Base-by-base conservation (phyloP, 2,797 vertebrate species). In the Hippocampus kuda region DNA sequence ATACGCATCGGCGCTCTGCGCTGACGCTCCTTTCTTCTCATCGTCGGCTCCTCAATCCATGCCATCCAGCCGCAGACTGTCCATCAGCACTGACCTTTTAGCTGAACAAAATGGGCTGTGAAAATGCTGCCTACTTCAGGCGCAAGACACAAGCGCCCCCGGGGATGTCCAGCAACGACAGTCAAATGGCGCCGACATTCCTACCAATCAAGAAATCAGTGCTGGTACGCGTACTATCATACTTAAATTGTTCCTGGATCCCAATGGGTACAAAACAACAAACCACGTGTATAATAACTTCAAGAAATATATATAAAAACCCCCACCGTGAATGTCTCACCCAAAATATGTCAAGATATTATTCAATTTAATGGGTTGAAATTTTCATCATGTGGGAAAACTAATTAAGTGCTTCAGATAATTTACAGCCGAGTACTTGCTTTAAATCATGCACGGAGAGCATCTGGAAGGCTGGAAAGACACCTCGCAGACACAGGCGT, bases 331-430 rank as follows among this genome's bases (percentile, higher is more conserved):
- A 64, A 69, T 53, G 64, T 70, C 56, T 74, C 75, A 80, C 78
- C 22, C 80, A 76, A 65, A 74, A 57, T 71, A 72, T 34, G 3
- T 65, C 76, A 82, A 82, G 74, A 85, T 80, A 85, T 84, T 84
- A 76, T 75, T 69, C 79, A 82, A 77, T 85, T 83, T 57, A 71
- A 73, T 73, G 60, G 42, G 77, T 79, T 24, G 73, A 78, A 77
- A 77, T 77, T 78, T 68, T 42, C 34, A 65, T 71, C 66, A 62
- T 72, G 67, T 66, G 72, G 79, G 68, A 77, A 60, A 69, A 64
- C 66, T 79, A 78, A 87, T 89, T 88, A 88, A 77, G 73, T 75
- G 51, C 72, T 83, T 72, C 78, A 54, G 60, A 65, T 72, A 68
- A 68, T 81, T 77, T 72, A 59, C 68, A 51, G 1, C 27, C 48